Conservation (phyloP, 2,888 invertebrate species). For the Bruchidius siliquastri region DNA sequence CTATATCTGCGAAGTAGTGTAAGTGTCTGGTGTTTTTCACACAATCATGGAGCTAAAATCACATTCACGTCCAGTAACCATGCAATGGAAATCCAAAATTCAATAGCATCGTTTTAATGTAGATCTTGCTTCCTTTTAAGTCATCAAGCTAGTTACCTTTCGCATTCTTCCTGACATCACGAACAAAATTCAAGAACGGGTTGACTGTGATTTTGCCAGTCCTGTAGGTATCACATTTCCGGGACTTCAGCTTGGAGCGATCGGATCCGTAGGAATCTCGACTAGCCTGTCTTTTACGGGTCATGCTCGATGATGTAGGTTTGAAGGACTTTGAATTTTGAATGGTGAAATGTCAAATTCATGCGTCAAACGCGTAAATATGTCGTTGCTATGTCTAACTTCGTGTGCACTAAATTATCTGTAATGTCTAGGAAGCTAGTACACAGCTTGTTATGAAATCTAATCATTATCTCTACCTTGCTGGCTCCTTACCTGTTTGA, state of each 20-base stretch:
- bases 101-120: no score
- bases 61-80: no score
- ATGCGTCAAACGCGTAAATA: not conserved
- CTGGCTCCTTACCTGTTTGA: no score
- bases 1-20: no score
- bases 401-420: not conserved
- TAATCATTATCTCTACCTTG: no score
- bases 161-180: slow-evolving; percentile 19
- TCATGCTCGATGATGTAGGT: not conserved
- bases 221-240: not conserved
- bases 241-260: slow-evolving; percentile 4
- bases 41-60: no score
- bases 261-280: not conserved
- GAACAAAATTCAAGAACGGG: slow-evolving; percentile 24
- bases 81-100: no score
- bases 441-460: no score
- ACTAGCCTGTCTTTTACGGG: slow-evolving; percentile 1
- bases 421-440: not conserved
- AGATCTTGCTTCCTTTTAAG: no score
- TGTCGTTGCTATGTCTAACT: not conserved
- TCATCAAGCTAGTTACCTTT: slow-evolving; percentile 2
- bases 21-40: no score
- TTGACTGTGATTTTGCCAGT: slow-evolving; percentile 19
- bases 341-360: not conserved
- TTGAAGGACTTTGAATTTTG: not conserved